Evolutionary conservation across 2,797 vertebrate genomes (phyloP), one percentile per base, ranked within the genome.

Genomic region (Melanotaenia pygmaea): DNA sequence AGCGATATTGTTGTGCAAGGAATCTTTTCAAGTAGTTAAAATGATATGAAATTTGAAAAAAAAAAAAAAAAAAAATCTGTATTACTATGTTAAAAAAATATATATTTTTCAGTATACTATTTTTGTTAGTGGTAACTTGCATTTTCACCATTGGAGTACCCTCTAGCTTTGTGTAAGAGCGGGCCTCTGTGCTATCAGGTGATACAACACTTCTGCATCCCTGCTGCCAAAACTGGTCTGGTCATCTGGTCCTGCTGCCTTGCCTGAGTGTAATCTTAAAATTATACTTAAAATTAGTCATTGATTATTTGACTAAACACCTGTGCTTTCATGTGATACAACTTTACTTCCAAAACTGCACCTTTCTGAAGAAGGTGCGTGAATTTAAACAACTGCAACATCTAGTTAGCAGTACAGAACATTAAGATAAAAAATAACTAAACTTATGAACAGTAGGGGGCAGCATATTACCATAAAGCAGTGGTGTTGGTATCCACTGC

Each of bases 401-500:
- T 24, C 32, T 12, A 16, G 10, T 38, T 2, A 38, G 37, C 38
- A 16, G 38, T 16, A 16, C 14, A 43, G 16, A 43, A 10, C 7
- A 43, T 7, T 7, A 34, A 34, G 8, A 10, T 22, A 38, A 2
- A 57, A 59, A 47, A 20, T 26, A 20, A 53, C 1, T 50, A 37
- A 61, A 61, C 2, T 1, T 30, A 11, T 40, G 34, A 34, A 12
- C 69, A 71, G 69, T 6, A 14, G 60, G 28, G 69, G 59, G 69
- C 59, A 64, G 69, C 30, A 34, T 54, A 26, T 56, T 14, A 71
- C 51, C 50, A 57, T n/a, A 28, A 45, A 63, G 59, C 28, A 45
- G 34, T 5, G 24, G 16, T 11, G 24, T 16, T 24, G 18, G 45
- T 47, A 26, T 57, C 4, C 50, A 26, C 22, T n/a, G 45, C 3